These are phyloP conservation scores for Rhinophrynus dorsalis DNA, from an alignment of 2,797 vertebrate species.

Conservation along the genomic window DNA sequence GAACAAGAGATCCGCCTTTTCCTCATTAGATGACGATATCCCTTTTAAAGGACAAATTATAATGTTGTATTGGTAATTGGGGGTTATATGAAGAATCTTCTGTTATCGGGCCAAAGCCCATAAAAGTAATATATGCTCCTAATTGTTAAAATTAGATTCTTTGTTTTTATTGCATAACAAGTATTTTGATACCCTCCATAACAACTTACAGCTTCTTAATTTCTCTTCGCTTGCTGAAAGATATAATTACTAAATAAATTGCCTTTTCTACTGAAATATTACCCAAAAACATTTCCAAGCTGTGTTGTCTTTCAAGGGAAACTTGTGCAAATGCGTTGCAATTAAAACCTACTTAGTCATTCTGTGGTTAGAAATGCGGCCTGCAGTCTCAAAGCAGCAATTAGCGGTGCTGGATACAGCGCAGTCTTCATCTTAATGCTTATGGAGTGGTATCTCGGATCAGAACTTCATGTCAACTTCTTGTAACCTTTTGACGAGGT, in stretches of 20 bases:
- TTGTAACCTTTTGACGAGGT: background rate
- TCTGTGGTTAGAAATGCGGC: conserved; percentile 41
- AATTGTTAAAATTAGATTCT: conserved; percentile 67
- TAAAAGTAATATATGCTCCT: conserved; percentile 64
- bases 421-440: background rate
- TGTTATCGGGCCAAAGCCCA: conserved; percentile 65
- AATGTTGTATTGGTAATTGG: conserved; percentile 67
- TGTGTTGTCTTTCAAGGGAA: conserved; percentile 55
- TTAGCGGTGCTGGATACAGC: background rate
- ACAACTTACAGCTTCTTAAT: conserved; percentile 64
- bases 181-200: conserved; percentile 61
- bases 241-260: conserved; percentile 71
- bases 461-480: background rate
- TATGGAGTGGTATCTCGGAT: background rate
- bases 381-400: conserved; percentile 28
- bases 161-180: conserved; percentile 61
- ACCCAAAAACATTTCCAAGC: conserved; percentile 62
- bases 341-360: conserved; percentile 62
- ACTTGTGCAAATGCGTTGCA: conserved; percentile 55
- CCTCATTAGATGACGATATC: conserved; percentile 59
- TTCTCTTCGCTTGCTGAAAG: conserved; percentile 59
- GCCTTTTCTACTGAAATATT: conserved; percentile 64
- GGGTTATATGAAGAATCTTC: conserved; percentile 63
- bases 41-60: conserved; percentile 65
- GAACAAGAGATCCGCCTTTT: conserved; percentile 52